Evolutionary conservation across 2,797 vertebrate genomes (phyloP).

Genomic region (Phoebastria nigripes): DNA sequence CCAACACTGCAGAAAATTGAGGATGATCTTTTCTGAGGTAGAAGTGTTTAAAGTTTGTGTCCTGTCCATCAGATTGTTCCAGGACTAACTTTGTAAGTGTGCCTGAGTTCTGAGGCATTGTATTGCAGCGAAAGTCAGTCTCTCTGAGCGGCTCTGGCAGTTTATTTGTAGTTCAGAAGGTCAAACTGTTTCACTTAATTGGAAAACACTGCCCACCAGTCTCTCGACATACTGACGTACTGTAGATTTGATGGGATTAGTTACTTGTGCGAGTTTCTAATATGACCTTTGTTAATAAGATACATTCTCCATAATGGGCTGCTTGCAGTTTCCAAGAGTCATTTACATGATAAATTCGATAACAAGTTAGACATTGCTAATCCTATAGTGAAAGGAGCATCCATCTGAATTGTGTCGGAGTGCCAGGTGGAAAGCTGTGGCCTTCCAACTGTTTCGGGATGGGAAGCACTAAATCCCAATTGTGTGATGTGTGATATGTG

Average conservation of each 20-base stretch:
- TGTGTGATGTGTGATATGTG: neutral
- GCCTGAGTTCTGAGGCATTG: slow-evolving; percentile 21
- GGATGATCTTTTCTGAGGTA: neutral
- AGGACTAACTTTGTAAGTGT: slow-evolving; percentile 54
- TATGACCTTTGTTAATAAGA: slow-evolving; percentile 65
- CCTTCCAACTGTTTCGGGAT: neutral
- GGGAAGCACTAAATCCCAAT: neutral
- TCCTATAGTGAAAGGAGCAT: neutral
- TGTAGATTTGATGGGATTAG: slow-evolving; percentile 50
- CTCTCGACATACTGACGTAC: slow-evolving; percentile 54
- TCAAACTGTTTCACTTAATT: slow-evolving; percentile 65
- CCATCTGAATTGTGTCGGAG: neutral
- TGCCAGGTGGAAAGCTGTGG: neutral
- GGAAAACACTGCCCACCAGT: slow-evolving; percentile 35
- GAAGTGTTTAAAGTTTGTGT: slow-evolving; percentile 44
- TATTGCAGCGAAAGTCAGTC: slow-evolving; percentile 1
- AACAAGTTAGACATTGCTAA: slow-evolving; percentile 40
- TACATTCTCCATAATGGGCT: slow-evolving; percentile 51
- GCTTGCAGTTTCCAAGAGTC: slow-evolving; percentile 44
- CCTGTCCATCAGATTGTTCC: slow-evolving; percentile 31
- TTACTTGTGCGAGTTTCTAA: slow-evolving; percentile 57
- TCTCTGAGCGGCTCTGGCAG: slow-evolving; percentile 22
- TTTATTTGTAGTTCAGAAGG: slow-evolving; percentile 70
- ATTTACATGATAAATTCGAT: slow-evolving; percentile 52
- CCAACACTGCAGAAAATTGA: slow-evolving; percentile 22